Evolutionary conservation across 2,888 invertebrate species (phyloP), one percentile per base, ranked within the genome.

Genomic region (Yponomeuta plumbellus): DNA sequence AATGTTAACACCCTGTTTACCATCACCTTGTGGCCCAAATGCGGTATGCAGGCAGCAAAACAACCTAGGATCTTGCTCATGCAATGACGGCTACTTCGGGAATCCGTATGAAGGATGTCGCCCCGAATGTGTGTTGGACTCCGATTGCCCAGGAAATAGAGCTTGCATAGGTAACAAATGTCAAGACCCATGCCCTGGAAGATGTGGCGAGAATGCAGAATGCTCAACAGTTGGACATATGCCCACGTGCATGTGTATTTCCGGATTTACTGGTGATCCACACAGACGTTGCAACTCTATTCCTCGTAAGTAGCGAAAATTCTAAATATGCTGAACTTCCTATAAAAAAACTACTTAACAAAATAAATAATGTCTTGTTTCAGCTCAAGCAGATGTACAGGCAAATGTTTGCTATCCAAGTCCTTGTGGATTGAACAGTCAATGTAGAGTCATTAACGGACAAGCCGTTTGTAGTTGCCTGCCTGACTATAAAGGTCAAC

Each of bases 71-170:
- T 92, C 95, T 1, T 96, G 96, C 75, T 91, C 92, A 68, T 96
- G 96, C 75, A 85, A 93, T 64, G 92, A 94, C 63, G 94, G 93
- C 70, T 94, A 94, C 77, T 93, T 94, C 72, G 96, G 96, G 69
- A 94, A 95, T 80, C 96, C 96, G 39, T 95, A 95, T 73, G 94
- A 94, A 83, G 94, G 94, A 23, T 96, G 96, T 80, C 92, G 94
- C 63, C 96, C 96, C 17, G 95, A 96, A 84, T 96, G 96, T 82
- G 88, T 94, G 0, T 80, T 94, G 59, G 94, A 95, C 77, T 93
- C 94, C 0, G 96, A 95, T 74, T 96, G 96, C 79, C 86, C 94
- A 2, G 93, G 94, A 57, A 94, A 94, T 76, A 93, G 91, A 77
- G 95, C 96, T 2, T 96, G 96, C 72, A 92, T 94, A 57, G 93